Conservation (phyloP, 1,140 invertebrate species). For the Mycetomoellerius zeteki region DNA sequence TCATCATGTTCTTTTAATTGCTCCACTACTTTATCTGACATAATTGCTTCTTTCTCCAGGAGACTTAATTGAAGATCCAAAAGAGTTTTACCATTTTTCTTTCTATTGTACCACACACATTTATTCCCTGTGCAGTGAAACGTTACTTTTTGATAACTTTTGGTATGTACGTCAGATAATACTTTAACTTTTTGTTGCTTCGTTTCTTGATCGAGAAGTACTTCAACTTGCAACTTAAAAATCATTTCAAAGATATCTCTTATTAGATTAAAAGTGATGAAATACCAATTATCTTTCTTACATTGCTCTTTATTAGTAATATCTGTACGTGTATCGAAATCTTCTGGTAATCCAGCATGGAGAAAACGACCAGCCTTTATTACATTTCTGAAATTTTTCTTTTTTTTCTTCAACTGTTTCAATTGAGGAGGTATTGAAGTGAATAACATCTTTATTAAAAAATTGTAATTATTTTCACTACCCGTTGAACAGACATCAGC, state of each 20-base stretch:
- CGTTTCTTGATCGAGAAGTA: conserved; percentile 58
- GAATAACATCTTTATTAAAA: conserved; percentile 71
- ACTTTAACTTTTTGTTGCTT: conserved; percentile 80
- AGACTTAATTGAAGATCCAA: conserved; percentile 65
- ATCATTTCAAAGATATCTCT: conserved; percentile 80
- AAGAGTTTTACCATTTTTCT: conserved; percentile 42
- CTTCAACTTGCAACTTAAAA: conserved; percentile 76
- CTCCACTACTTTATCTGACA: conserved; percentile 74
- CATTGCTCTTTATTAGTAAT: conserved; percentile 63
- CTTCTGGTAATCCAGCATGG: conserved; percentile 60
- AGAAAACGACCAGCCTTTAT: conserved; percentile 56
- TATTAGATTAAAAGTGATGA: conserved; percentile 70
- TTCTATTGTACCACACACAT: conserved; percentile 77
- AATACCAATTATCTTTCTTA: conserved; percentile 72
- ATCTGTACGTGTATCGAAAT: conserved; percentile 65
- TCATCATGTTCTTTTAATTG: conserved; percentile 51
- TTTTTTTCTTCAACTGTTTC: neutral
- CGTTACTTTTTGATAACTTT: conserved; percentile 68
- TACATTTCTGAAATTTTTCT: conserved; percentile 23
- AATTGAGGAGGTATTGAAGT: neutral
- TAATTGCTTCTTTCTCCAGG: conserved; percentile 78
- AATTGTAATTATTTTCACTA: conserved; percentile 63
- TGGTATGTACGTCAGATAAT: conserved; percentile 80
- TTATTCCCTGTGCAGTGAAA: conserved; percentile 76
- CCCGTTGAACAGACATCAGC: conserved; percentile 68